phyloP scores from a whole-genome alignment of 2,888 invertebrate genomes.

The Suillia variegata region DNA sequence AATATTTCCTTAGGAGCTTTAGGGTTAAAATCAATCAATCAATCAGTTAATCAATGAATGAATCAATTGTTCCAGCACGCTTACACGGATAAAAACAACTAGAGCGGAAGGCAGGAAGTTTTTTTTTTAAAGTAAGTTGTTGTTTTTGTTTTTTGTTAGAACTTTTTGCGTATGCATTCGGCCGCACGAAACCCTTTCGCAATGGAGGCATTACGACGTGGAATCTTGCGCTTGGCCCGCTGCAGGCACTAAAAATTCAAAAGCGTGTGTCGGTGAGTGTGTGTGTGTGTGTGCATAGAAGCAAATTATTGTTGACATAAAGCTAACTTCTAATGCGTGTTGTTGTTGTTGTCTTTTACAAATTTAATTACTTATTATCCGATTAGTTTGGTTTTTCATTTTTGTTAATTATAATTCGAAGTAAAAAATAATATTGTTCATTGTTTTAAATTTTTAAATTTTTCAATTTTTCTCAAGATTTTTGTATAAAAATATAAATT shows the following conservation, averaged over 20 bases:
- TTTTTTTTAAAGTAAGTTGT: not conserved
- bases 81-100: not conserved
- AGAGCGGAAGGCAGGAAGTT: conserved; percentile 7
- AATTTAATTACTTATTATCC: too few relatives aligned
- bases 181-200: not conserved
- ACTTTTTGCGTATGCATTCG: not conserved
- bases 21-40: too few relatives aligned
- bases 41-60: too few relatives aligned
- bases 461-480: conserved; percentile 31
- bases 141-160: not conserved
- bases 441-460: conserved; percentile 21
- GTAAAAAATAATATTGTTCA: conserved; percentile 14
- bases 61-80: too few relatives aligned
- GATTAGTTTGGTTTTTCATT: not conserved
- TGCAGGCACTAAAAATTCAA: not conserved
- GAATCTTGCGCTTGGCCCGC: not conserved
- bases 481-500: conserved; percentile 51
- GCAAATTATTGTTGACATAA: not conserved
- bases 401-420: conserved; percentile 10
- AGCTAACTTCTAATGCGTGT: not conserved
- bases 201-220: conserved; percentile 12
- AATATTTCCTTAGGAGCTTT: conserved; percentile 40
- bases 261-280: not conserved
- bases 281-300: too few relatives aligned
- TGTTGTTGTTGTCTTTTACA: too few relatives aligned